A percentile compares a stretch with the other conserved stretches of the same genome.
Conservation (phyloP, 2,888 invertebrate genomes). For the Drosophila antonietae region DNA sequence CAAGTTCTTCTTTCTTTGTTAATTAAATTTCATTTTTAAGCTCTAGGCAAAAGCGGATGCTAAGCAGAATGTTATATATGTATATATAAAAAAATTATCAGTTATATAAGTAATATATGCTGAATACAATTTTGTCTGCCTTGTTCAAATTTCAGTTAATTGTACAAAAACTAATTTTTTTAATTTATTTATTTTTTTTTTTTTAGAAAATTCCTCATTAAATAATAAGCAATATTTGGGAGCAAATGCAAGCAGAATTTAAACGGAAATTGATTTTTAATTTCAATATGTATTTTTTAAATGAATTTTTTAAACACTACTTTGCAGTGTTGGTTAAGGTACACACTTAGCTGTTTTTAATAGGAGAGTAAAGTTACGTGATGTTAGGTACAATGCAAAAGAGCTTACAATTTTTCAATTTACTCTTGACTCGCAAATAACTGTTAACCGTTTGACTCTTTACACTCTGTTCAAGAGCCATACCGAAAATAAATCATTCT, state of each 20-base stretch:
- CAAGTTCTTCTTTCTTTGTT: neutral
- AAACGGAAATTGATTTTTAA: neutral
- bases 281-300: neutral
- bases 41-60: neutral
- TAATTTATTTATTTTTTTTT: no score
- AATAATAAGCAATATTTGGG: neutral
- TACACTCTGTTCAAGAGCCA: no score
- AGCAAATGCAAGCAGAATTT: slow-evolving; percentile 1
- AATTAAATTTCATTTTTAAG: neutral
- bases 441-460: no score
- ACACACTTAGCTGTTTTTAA: neutral
- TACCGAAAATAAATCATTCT: no score
- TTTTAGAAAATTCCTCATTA: neutral
- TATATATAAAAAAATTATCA: no score
- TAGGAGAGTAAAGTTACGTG: neutral
- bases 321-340: neutral
- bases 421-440: no score
- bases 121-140: no score
- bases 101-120: no score
- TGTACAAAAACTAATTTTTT: no score
- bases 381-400: neutral
- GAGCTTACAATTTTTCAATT: neutral
- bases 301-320: neutral
- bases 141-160: no score
- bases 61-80: neutral